phyloP scores from a whole-genome alignment of 2,888 invertebrate genomes.

The Drosophila gaucha region DNA sequence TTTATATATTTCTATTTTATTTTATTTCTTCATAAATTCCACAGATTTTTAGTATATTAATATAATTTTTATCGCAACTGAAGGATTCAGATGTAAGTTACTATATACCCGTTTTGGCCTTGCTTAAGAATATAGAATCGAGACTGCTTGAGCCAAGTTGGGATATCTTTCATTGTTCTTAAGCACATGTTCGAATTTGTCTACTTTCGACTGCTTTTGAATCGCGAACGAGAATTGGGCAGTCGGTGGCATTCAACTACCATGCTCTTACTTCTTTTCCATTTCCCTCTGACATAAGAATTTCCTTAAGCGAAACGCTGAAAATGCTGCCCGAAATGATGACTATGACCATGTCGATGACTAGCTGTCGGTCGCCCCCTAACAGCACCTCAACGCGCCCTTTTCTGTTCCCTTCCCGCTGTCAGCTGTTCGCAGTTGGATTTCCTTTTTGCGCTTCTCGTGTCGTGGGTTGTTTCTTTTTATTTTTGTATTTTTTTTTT shows the following conservation, averaged over 20 bases:
- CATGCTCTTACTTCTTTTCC: background rate
- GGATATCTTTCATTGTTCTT: too few species aligned
- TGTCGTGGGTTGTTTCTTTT: constrained; percentile 34
- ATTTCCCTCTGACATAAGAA: constrained; percentile 26
- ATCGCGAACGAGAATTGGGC: background rate
- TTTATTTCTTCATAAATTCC: too few species aligned
- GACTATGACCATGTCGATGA: constrained; percentile 74
- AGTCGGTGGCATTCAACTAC: background rate
- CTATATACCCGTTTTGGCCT: too few species aligned
- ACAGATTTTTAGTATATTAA: too few species aligned
- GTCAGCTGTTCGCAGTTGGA: constrained; percentile 33
- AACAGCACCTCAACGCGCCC: background rate
- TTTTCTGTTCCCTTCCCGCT: background rate
- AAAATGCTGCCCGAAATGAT: constrained; percentile 65
- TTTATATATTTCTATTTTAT: too few species aligned
- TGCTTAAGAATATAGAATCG: too few species aligned
- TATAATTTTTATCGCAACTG: too few species aligned
- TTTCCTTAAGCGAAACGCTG: constrained; percentile 69
- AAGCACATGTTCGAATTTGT: too few species aligned
- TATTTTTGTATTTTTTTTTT: background rate
- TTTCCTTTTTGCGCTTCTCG: constrained; percentile 56
- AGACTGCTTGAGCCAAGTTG: too few species aligned
- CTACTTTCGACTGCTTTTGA: background rate
- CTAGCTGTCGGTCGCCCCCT: constrained; percentile 36
- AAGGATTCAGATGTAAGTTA: too few species aligned